Evolutionary conservation across 2,797 vertebrate genomes (phyloP), one percentile per base, ranked within the genome.

Genomic region (Tiaroga cobitis): DNA sequence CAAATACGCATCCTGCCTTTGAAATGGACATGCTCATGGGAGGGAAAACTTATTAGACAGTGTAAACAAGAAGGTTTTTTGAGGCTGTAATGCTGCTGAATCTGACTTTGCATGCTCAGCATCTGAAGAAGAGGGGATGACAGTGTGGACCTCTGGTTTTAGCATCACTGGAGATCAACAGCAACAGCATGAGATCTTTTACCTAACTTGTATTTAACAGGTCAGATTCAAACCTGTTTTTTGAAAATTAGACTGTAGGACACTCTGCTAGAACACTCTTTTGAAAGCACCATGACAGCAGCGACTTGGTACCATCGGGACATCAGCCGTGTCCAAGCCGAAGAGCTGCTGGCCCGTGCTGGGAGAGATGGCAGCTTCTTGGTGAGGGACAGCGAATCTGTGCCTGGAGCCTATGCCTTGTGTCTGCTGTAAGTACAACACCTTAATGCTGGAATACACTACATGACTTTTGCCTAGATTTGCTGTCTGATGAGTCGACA

Each of bases 301-400:
- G 93, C 91, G 10, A 81, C 93, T 75, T 97, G 97, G 97, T 97
- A 97, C 90, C 97, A 97, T 91, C 89, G 95, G 63, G 96, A 97
- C 92, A 96, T 97, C 92, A 97, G 96, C 91, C 95, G 96, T 9
- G 96, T 95, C 77, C 94, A 92, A 41, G 96, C 97, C 0, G 97
- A 97, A 91, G 96, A 97, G 84, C 91, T 97, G 89, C 90, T 97
- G 93, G 96, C 96, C 83, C 93, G 90, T 80, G 96, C 97, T 0
- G 96, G 96, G 11, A 93, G 93, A 87, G 96, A 98, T 15, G 97
- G 97, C 87, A 96, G 96, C 92, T 98, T 96, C 92, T 92, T 98
- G 78, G 94, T 97, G 87, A 95, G 97, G 91, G 96, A 97, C 95
- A 98, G 97, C 70, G 97, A 97, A 91, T 97, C 97, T 37, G 96